These are phyloP conservation scores for Tachuris rubrigastra DNA, from an alignment of 2,113 vertebrate genomes.

Conservation along the genomic window DNA sequence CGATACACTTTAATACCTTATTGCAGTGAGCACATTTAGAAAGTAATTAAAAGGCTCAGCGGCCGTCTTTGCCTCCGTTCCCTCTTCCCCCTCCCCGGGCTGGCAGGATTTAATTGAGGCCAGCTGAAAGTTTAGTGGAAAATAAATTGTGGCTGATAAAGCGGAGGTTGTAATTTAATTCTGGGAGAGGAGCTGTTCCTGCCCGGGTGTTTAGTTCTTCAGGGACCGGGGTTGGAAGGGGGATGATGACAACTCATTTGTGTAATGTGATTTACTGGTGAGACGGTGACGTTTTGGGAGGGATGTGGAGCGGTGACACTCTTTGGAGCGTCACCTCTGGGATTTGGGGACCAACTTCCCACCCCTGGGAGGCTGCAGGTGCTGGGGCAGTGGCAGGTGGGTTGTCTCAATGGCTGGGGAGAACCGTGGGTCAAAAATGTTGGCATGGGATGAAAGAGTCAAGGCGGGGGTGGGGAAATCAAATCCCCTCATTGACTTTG, in stretches of 20 bases:
- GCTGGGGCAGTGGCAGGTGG: accelerated
- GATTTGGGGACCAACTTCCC: neutral
- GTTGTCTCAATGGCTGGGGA: neutral
- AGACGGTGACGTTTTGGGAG: neutral
- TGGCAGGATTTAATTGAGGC: slow-evolving; percentile 67
- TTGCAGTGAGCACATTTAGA: slow-evolving; percentile 47
- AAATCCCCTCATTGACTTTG: neutral
- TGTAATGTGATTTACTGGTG: neutral
- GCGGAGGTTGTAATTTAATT: neutral
- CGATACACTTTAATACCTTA: slow-evolving; percentile 52
- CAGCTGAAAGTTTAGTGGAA: slow-evolving; percentile 38
- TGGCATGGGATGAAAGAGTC: neutral
- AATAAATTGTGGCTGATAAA: slow-evolving; percentile 50
- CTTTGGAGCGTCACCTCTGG: accelerated
- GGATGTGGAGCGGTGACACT: accelerated
- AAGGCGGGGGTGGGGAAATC: accelerated
- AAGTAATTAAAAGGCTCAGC: slow-evolving; percentile 70
- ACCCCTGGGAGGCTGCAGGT: neutral
- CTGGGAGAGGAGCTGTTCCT: neutral
- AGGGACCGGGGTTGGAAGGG: neutral
- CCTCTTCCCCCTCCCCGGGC: neutral
- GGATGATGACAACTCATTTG: neutral
- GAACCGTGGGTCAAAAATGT: neutral
- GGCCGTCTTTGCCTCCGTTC: neutral
- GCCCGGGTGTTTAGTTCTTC: neutral